phyloP scores from a whole-genome alignment of 2,113 vertebrate genomes.

The Callipepla squamata region DNA sequence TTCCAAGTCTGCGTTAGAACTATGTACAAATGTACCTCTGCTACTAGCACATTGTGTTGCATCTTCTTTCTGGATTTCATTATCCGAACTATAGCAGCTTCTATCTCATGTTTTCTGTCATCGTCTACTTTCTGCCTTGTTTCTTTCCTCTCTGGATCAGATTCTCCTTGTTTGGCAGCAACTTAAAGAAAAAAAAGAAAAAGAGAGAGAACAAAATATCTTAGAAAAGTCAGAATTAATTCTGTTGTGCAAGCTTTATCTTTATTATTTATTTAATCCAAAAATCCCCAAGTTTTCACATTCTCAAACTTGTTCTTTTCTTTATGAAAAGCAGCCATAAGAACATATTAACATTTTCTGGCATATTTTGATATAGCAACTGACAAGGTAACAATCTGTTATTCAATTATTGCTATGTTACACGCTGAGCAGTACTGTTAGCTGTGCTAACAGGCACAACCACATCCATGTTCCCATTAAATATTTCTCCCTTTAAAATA shows the following conservation, averaged over 20 bases:
- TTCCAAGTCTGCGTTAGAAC: not conserved
- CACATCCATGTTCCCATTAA: not conserved
- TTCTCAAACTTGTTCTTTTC: not conserved
- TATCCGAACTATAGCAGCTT: conserved; percentile 97
- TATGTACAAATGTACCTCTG: conserved; percentile 83
- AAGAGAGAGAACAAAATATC: not conserved
- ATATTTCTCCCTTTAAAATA: not conserved
- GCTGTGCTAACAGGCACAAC: not conserved
- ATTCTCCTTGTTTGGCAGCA: conserved; percentile 98
- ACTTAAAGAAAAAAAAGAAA: conserved; percentile 78
- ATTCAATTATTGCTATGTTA: not conserved
- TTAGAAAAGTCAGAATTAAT: not conserved
- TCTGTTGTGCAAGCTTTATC: not conserved
- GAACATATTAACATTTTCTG: conserved; percentile 43
- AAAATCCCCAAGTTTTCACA: conserved; percentile 31
- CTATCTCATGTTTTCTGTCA: conserved; percentile 97
- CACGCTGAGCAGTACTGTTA: not conserved
- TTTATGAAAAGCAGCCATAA: conserved; percentile 8
- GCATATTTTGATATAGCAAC: conserved; percentile 49
- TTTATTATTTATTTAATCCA: conserved; percentile 31
- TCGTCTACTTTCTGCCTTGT: conserved; percentile 98
- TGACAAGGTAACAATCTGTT: conserved; percentile 62
- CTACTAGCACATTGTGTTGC: conserved; percentile 97
- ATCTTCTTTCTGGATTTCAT: conserved; percentile 99
- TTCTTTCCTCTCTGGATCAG: conserved; percentile 96